Evolutionary conservation across 2,113 vertebrate species (phyloP).

Genomic region (Pampusana beccarii): DNA sequence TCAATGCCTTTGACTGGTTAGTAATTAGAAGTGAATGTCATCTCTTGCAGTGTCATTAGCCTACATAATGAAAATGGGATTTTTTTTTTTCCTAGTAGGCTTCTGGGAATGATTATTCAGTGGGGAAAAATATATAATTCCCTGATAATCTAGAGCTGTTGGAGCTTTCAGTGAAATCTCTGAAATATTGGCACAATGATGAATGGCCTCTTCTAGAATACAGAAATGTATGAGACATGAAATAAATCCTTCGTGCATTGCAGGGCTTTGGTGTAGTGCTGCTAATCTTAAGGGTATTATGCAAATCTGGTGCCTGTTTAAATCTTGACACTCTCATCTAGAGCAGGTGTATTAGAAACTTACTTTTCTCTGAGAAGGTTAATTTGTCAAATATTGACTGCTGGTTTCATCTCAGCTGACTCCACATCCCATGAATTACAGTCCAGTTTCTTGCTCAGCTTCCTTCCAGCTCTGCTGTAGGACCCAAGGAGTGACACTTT

Average conservation of each 20-base stretch:
- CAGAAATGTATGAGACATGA: conserved; percentile 24
- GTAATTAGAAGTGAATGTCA: conserved; percentile 47
- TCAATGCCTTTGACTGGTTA: conserved; percentile 2
- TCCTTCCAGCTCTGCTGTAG: neutral
- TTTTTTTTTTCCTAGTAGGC: neutral
- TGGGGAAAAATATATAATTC: conserved; percentile 57
- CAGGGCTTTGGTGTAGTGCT: conserved; percentile 26
- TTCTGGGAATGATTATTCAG: conserved; percentile 60
- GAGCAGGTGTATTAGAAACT: conserved; percentile 55
- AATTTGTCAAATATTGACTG: neutral
- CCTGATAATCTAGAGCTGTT: conserved; percentile 46
- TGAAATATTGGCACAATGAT: conserved; percentile 60
- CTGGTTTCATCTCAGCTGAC: neutral
- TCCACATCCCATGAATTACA: neutral
- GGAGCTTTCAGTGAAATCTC: conserved; percentile 49
- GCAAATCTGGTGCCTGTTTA: conserved; percentile 47
- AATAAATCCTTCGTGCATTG: conserved; percentile 52
- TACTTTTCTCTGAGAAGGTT: neutral
- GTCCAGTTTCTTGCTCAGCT: neutral
- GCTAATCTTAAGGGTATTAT: conserved; percentile 60
- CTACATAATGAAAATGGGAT: neutral
- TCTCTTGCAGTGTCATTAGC: neutral
- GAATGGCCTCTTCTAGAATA: conserved; percentile 45
- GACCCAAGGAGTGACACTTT: neutral
- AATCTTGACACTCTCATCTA: conserved; percentile 41